phyloP scores from a whole-genome alignment of 1,140 invertebrate species.

The Plectrocnemia conspersa region DNA sequence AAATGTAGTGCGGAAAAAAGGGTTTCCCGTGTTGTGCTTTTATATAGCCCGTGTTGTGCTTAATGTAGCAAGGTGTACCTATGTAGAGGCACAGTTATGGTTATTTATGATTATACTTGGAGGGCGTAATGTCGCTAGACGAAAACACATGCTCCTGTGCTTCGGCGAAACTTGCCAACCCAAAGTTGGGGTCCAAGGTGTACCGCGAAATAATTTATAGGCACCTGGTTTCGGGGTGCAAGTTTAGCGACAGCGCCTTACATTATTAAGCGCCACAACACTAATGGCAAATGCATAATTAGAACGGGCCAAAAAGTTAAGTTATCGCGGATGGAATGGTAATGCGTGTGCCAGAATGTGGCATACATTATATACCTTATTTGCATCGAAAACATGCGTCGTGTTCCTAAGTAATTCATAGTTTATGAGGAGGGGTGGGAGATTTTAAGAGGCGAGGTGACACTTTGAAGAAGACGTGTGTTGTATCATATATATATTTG shows the following conservation, averaged over 20 bases:
- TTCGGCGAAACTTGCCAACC: too few species aligned
- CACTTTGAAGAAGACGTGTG: too few species aligned
- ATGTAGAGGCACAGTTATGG: constrained; percentile 1
- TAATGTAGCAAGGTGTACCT: neutral
- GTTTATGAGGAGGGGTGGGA: too few species aligned
- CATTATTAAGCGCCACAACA: constrained; percentile 1
- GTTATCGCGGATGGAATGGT: too few species aligned
- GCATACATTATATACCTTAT: too few species aligned
- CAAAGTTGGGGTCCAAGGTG: constrained; percentile 11
- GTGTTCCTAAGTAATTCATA: too few species aligned
- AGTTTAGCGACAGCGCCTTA: constrained; percentile 2
- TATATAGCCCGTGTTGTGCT: neutral
- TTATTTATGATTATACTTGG: constrained; percentile 26
- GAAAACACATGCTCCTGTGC: constrained; percentile 29
- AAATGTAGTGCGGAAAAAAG: too few species aligned
- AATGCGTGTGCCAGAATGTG: too few species aligned
- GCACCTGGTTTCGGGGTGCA: constrained; percentile 6
- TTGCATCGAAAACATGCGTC: too few species aligned
- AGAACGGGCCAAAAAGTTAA: neutral
- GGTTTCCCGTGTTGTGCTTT: neutral
- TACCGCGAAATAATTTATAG: constrained; percentile 23
- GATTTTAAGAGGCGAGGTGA: too few species aligned
- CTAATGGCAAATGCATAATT: constrained; percentile 11
- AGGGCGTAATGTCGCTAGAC: constrained; percentile 18
- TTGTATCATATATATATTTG: too few species aligned